Evolutionary conservation across 2,113 vertebrate species (phyloP).

Genomic region (Dasyprocta punctata): DNA sequence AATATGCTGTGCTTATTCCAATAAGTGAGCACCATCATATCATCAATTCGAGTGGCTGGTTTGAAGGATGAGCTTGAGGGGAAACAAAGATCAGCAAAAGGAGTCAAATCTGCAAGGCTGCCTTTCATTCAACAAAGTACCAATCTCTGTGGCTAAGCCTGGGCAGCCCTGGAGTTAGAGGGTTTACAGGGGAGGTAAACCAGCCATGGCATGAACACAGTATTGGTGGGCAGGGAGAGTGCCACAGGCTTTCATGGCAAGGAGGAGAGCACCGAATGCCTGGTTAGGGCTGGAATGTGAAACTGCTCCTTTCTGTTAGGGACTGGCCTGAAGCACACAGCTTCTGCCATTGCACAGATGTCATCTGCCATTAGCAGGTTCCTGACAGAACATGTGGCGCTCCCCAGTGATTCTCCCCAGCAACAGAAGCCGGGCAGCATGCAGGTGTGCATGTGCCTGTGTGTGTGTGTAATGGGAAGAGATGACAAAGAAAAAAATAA

Average conservation of each 20-base stretch:
- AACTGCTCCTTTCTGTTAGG: conserved; percentile 13
- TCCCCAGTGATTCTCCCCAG: conserved; percentile 28
- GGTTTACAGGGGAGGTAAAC: background rate
- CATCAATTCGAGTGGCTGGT: conserved; percentile 23
- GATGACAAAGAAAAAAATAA: background rate
- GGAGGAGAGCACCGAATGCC: background rate
- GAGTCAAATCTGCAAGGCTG: conserved; percentile 31
- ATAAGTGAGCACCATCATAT: conserved; percentile 30
- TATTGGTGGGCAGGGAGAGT: background rate
- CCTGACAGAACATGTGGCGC: conserved; percentile 26
- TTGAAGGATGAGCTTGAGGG: conserved; percentile 55
- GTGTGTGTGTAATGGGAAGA: background rate
- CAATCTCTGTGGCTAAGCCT: background rate
- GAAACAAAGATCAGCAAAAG: conserved; percentile 35
- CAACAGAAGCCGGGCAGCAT: background rate
- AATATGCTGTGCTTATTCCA: conserved; percentile 64
- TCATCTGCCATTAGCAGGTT: conserved; percentile 41
- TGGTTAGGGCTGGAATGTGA: conserved; percentile 34
- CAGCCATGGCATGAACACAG: background rate
- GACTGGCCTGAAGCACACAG: background rate
- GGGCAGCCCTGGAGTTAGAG: background rate
- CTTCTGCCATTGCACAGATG: conserved; percentile 67
- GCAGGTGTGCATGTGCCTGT: background rate
- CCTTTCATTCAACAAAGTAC: conserved; percentile 48
- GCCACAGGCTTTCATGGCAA: background rate